Evolutionary conservation across 2,113 vertebrate genomes (phyloP), one percentile per base, ranked within the genome.

Genomic region (Oenanthe oenanthe): DNA sequence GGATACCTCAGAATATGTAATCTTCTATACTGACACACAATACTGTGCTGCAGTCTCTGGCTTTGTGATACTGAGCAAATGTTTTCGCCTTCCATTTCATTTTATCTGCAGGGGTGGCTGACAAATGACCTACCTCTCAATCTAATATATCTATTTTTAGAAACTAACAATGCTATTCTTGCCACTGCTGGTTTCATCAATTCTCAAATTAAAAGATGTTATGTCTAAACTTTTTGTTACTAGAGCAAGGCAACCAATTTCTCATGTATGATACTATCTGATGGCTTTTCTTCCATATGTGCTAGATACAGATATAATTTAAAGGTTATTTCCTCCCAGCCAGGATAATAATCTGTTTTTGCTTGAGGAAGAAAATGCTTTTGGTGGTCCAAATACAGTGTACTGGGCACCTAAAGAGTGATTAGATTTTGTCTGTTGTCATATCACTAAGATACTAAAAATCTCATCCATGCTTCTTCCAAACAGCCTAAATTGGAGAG

Each of bases 141-240:
- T 84, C 85, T 72, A 87, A 18, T 72, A 61, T 34, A 84, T 74
- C 48, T 92, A 17, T 88, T 84, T 92, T 73, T 54, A 85, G 88
- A 85, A 94, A 56, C 42, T n/a, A 82, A n/a, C 65, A 93, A 26
- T 73, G 80, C 62, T 85, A 81, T 95, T 93, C 60, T 80, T 96
- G 93, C 87, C 87, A 54, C 70, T 70, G 31, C 70, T 91, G 43
- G 40, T 78, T 93, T 75, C 80, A 53, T 84, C 71, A 79, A 89
- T 85, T 61, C 90, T 89, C 90, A 96, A 91, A 93, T 90, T 93
- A 96, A 95, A 97, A 91, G 74, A 92, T 92, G 50, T 48, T 92
- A 66, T 9, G 2, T 79, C 58, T 81, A 88, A 83, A 94, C 68
- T 85, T 92, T 76, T 66, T 84, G 70, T 92, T 88, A 82, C 42